phyloP scores from a whole-genome alignment of 2,797 vertebrate species.

The Leptatherina wallacei region DNA sequence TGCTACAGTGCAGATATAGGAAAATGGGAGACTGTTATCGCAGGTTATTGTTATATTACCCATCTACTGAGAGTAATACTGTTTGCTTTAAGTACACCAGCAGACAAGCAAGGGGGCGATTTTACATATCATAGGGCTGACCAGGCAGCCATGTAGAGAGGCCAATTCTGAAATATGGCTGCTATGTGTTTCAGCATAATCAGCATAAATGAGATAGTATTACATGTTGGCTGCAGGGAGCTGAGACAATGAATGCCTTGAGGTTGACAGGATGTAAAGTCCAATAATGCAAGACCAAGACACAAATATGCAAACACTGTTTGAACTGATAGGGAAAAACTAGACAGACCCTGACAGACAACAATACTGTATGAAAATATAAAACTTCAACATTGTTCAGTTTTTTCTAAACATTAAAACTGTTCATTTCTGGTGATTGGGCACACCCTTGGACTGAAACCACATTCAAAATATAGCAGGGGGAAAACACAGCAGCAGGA shows the following conservation, averaged over 20 bases:
- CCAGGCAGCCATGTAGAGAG: not conserved
- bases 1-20: not conserved
- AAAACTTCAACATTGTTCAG: not conserved
- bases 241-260: not conserved
- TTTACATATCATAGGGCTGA: slow-evolving; percentile 9
- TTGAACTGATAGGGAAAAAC: not conserved
- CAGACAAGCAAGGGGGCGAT: not conserved
- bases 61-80: not conserved
- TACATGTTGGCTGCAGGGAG: slow-evolving; percentile 2
- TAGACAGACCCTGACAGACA: not conserved
- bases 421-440: not conserved
- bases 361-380: no score
- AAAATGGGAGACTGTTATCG: slow-evolving; percentile 2
- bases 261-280: not conserved
- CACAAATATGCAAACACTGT: slow-evolving; percentile 2
- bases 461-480: slow-evolving; percentile 4
- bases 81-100: slow-evolving; percentile 7
- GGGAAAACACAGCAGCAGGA: slow-evolving; percentile 8
- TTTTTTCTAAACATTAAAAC: slow-evolving; percentile 2
- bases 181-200: no score
- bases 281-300: not conserved
- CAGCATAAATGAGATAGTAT: no score
- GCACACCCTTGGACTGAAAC: not conserved
- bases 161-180: not conserved
- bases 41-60: slow-evolving; percentile 17